Evolutionary conservation across 2,888 invertebrate species (phyloP), one percentile per base, ranked within the genome.

Genomic region (Athrips mouffetella): DNA sequence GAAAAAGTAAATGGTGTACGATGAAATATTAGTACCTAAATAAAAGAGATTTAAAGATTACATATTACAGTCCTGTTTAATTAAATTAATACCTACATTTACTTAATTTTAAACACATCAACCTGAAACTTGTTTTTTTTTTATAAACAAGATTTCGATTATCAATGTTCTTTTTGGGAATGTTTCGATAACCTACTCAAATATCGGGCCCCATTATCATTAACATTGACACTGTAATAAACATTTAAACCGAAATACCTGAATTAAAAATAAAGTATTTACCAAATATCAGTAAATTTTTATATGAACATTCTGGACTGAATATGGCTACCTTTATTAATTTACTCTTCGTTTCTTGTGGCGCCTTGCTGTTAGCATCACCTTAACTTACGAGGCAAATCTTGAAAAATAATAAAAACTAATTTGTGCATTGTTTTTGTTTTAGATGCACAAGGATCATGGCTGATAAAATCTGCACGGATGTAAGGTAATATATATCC

Each of bases 391-490:
- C 27, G 25, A 23, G 8, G 2, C 20, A 8, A 6, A 11, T 25
- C 18, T 42, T 15, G 25, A 18, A 29, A 29, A 29, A 18, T 29
- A 42, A n/a, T 13, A 18, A 15, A 2, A n/a, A 42, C 30, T 44
- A 31, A 31, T 44, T 21, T 31, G 11, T 15, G 45, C 2, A 49
- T 55, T 59, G 47, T 53, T 51, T 48, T 75, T 71, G 63, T 80
- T 80, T 41, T 81, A 82, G 82, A 65, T 77, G 48, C 58, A 68
- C 54, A 71, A 72, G 58, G 80, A 78, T 56, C 67, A 62, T 54
- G 77, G 78, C 64, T 79, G 65, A 77, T 33, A 44, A 31, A 21
- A 27, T 33, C 39, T 27, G 3, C 30, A 8, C 10, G 2, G 33
- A 49, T 45, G 33, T 18, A 10, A 62, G 62, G 62, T 68, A 58